phyloP scores from a whole-genome alignment of 2,113 vertebrate genomes.

The Alethe diademata region DNA sequence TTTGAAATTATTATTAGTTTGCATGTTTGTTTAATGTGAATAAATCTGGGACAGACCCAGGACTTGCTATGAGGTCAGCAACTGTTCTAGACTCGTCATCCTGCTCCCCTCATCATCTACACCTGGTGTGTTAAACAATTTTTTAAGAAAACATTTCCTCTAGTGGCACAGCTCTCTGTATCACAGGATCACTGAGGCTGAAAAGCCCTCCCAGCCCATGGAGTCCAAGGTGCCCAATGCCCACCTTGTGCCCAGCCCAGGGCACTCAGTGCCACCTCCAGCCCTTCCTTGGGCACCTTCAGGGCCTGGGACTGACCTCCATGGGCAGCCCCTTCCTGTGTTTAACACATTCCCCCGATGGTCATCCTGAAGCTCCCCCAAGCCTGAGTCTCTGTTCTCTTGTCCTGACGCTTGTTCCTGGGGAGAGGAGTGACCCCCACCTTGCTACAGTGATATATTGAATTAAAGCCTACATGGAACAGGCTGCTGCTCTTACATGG shows the following conservation, averaged over 20 bases:
- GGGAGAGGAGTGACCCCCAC: neutral
- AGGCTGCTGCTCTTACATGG: neutral
- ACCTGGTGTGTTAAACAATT: neutral
- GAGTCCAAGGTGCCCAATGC: rapidly evolving
- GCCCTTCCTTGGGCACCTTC: neutral
- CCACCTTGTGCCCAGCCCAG: neutral
- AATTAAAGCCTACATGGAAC: neutral
- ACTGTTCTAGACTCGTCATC: rapidly evolving
- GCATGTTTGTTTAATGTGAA: neutral
- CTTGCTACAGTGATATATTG: neutral
- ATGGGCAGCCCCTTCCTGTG: neutral
- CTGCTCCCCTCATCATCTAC: neutral
- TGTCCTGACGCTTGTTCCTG: rapidly evolving
- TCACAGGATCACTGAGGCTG: neutral
- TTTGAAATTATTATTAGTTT: neutral
- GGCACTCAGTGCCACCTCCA: neutral
- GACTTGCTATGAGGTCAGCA: neutral
- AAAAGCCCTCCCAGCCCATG: neutral
- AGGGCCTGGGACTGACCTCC: neutral
- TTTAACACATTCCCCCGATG: neutral
- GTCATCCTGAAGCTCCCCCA: neutral
- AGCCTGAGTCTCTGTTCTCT: neutral
- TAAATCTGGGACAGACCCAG: neutral
- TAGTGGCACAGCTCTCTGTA: neutral
- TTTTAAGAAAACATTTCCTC: neutral